Evolutionary conservation across 2,797 vertebrate species (phyloP).

Genomic region (Limosa lapponica): DNA sequence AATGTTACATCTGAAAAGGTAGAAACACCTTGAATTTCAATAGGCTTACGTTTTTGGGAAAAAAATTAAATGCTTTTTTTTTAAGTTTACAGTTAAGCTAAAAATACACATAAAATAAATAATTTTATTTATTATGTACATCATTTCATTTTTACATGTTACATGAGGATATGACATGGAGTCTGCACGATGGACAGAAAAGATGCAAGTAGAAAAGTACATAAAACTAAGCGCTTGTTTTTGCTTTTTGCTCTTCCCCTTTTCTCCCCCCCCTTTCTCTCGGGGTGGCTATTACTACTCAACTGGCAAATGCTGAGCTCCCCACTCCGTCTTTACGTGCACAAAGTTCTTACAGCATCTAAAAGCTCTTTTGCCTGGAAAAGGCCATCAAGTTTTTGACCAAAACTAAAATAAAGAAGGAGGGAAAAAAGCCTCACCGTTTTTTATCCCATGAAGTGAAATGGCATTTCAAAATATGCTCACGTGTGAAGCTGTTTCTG

Average conservation of each 20-base stretch:
- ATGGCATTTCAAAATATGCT: neutral
- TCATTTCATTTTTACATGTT: conserved; percentile 62
- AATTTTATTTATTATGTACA: conserved; percentile 76
- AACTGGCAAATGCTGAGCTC: neutral
- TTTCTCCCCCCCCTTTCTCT: neutral
- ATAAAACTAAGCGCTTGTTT: conserved; percentile 60
- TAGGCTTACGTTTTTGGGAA: conserved; percentile 66
- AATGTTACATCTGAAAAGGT: conserved; percentile 78
- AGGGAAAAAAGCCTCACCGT: neutral
- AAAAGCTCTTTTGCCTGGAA: conserved; percentile 11
- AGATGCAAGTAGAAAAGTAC: conserved; percentile 66
- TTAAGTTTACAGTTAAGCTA: conserved; percentile 76
- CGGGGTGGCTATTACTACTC: neutral
- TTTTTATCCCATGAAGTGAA: neutral
- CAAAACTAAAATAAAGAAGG: neutral
- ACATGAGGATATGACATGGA: conserved; percentile 13
- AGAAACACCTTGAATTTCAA: conserved; percentile 76
- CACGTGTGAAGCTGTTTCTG: neutral
- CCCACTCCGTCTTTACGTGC: neutral
- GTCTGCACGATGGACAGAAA: conserved; percentile 45
- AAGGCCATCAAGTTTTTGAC: neutral
- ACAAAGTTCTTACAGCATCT: neutral
- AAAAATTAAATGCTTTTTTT: conserved; percentile 73
- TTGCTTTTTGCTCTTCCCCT: conserved; percentile 44
- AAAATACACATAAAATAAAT: conserved; percentile 82